Base-by-base conservation (phyloP, 2,888 invertebrate species). In the Bedellia somnulentella region DNA sequence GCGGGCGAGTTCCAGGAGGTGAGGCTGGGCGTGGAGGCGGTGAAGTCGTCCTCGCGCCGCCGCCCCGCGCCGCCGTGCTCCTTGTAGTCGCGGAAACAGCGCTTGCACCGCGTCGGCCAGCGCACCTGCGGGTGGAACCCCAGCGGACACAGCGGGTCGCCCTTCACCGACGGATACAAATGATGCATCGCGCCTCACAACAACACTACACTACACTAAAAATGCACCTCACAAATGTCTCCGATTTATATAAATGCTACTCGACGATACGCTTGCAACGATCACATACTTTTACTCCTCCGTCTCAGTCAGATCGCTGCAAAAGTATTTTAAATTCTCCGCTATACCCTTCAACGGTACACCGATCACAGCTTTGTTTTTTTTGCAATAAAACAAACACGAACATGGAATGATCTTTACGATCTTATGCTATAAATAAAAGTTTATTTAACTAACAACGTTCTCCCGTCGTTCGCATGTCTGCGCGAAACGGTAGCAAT, bases 91-190 rank as follows among this genome's bases (percentile, higher is more conserved):
- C 89, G 86, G 79, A 93, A 93, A 66, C 93, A 94, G 46, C 93
- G 80, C 71, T 93, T 93, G 75, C 93, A 93, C 51, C 93, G 81
- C 34, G 93, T 93, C 28, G 93, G 93, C 89, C 93, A 93, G 51
- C 93, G 83, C 45, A 93, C 91, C 77, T 94, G 93, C 35, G 94
- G 93, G 76, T 93, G 92, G 67, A 94, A 94, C 26, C 94, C 94
- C 57, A 93, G 77, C 38, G 93, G 93, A 62, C 93, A 93, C 46
- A 93, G 68, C 39, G 92, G 89, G 67, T 93, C 93, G 47, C 87
- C 87, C 67, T 90, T 91, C 55, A 86, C 86, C 55, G 87, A 66
- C 24, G 87, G 85, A 59, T 86, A 87, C 56, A 86, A 60, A 60
- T 86, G 86, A 68, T 86, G 86, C 86, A 87, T 87, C 44, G 45